phyloP scores from a whole-genome alignment of 2,888 invertebrate genomes.

The Nomada flava region DNA sequence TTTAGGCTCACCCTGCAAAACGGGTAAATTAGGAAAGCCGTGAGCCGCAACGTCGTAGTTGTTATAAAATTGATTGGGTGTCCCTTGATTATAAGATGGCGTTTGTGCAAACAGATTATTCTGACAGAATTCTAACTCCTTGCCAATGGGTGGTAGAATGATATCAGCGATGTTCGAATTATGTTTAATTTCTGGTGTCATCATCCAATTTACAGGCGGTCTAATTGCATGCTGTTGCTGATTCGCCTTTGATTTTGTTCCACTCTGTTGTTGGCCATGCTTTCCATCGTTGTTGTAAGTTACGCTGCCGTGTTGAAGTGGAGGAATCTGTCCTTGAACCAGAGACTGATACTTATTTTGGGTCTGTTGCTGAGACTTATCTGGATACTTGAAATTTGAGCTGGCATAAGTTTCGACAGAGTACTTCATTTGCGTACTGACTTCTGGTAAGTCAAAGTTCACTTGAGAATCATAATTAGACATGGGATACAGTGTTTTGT shows the following conservation, averaged over 20 bases:
- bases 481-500: conserved; percentile 78
- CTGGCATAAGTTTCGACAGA: conserved; percentile 77
- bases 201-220: conserved; percentile 88
- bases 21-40: conserved; percentile 80
- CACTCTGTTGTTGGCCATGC: conserved; percentile 68
- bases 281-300: conserved; percentile 65
- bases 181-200: conserved; percentile 85
- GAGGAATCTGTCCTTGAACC: conserved; percentile 72
- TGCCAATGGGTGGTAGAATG: conserved; percentile 84
- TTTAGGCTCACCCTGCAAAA: conserved; percentile 79
- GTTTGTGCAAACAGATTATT: conserved; percentile 82
- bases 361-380: conserved; percentile 75
- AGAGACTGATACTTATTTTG: conserved; percentile 80
- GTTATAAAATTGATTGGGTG: conserved; percentile 82
- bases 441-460: conserved; percentile 77
- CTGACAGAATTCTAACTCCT: conserved; percentile 82
- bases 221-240: conserved; percentile 82
- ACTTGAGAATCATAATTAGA: conserved; percentile 77
- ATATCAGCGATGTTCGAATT: conserved; percentile 83
- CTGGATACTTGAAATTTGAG: conserved; percentile 78
- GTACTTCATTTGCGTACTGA: conserved; percentile 75
- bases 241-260: conserved; percentile 75
- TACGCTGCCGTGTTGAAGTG: conserved; percentile 74
- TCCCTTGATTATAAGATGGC: conserved; percentile 79
- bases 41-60: conserved; percentile 81